Percentiles rank a stretch among this genome's conserved stretches.
Conservation (phyloP, 1,140 invertebrate genomes). For the Pachyrhynchus sulphureomaculatus region DNA sequence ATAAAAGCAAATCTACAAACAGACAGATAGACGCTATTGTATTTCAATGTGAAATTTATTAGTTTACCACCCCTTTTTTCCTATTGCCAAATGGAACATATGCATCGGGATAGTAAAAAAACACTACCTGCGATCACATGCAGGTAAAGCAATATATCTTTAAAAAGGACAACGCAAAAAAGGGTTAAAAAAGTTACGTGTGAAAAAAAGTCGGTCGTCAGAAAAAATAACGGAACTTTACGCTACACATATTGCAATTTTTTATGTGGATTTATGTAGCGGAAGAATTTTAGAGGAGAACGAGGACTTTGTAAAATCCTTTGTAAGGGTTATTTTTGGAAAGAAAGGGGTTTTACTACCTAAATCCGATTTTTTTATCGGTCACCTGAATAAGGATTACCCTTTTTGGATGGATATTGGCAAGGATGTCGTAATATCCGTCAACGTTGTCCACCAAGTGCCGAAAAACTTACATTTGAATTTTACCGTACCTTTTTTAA, state of each 20-base stretch:
- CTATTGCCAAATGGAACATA: conserved; percentile 13
- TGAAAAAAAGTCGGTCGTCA: neutral
- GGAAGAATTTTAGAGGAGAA: conserved; percentile 1
- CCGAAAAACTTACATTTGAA: too few relatives aligned
- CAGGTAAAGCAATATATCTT: conserved; percentile 15
- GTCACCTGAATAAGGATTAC: too few relatives aligned
- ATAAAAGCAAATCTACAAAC: conserved; percentile 17
- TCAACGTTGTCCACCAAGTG: too few relatives aligned
- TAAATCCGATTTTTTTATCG: too few relatives aligned
- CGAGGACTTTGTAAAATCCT: neutral
- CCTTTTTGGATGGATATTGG: too few relatives aligned
- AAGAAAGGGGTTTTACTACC: neutral
- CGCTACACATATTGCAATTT: neutral
- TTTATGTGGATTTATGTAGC: conserved; percentile 16
- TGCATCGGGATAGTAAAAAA: conserved; percentile 5
- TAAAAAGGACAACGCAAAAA: neutral
- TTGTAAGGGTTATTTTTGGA: neutral
- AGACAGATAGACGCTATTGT: conserved; percentile 22
- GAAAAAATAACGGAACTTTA: neutral
- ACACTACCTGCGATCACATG: conserved; percentile 5
- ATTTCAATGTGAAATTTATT: conserved; percentile 24
- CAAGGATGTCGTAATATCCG: too few relatives aligned
- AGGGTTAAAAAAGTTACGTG: conserved; percentile 9
- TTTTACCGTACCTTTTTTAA: too few relatives aligned
- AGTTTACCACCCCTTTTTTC: conserved; percentile 14